Conservation (phyloP, 35 echinoderm and acorn worm species). For the Ophioderma brevispina region DNA sequence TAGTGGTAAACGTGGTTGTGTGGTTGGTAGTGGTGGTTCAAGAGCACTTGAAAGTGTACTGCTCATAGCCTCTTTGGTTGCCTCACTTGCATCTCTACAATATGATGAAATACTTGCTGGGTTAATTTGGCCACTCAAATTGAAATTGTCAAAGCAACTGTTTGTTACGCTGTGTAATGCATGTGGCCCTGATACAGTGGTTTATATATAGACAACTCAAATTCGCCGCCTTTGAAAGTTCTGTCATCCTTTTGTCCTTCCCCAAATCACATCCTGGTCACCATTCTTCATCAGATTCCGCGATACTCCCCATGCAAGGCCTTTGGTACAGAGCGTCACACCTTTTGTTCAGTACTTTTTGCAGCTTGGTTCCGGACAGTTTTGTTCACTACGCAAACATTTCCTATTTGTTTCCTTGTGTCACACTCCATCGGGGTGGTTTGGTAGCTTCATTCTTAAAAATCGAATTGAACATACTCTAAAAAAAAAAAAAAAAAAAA, state of each 20-base stretch:
- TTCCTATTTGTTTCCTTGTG: not conserved
- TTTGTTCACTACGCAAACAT: not conserved
- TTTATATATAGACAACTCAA: not conserved
- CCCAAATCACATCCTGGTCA: not conserved
- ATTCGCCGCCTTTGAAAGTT: not conserved
- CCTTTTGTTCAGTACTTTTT: not conserved
- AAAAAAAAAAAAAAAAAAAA: too few relatives aligned
- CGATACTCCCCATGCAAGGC: not conserved
- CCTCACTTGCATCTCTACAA: not conserved
- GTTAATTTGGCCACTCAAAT: not conserved
- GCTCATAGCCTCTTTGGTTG: not conserved
- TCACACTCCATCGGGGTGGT: not conserved
- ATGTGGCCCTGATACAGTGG: not conserved
- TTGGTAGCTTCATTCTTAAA: not conserved
- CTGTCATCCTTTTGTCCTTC: not conserved
- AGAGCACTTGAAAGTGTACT: not conserved
- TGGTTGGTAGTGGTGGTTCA: too few relatives aligned
- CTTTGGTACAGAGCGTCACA: not conserved
- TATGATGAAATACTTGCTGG: not conserved
- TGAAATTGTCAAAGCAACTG: too few relatives aligned
- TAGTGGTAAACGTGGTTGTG: too few relatives aligned
- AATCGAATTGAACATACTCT: not conserved
- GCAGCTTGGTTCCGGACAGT: not conserved
- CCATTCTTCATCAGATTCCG: not conserved
- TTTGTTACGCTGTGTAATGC: not conserved